Percentiles rank a stretch among this genome's conserved stretches.
Conservation (phyloP, 2,797 vertebrate species). For the Rousettus madagascariensis region DNA sequence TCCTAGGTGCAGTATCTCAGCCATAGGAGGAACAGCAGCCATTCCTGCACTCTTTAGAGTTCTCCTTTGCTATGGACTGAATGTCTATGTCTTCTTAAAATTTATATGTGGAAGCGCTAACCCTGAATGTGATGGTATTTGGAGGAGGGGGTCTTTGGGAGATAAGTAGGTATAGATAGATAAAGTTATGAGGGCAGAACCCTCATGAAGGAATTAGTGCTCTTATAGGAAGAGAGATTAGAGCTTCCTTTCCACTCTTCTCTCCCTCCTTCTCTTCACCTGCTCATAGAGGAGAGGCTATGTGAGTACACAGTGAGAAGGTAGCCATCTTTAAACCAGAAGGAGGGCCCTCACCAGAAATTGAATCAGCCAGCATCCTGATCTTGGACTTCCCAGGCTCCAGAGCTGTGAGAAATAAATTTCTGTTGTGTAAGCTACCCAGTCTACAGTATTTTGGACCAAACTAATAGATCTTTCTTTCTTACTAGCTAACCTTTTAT, state of each 20-base stretch:
- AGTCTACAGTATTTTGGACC: background rate
- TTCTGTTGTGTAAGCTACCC: background rate
- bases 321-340: background rate
- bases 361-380: background rate
- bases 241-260: background rate
- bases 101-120: background rate
- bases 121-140: background rate
- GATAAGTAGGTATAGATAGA: background rate
- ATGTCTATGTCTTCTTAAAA: background rate
- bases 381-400: background rate
- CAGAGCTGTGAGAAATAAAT: background rate
- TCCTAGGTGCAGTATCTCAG: background rate
- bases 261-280: background rate
- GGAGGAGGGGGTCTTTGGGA: background rate
- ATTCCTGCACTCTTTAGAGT: background rate
- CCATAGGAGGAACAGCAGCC: background rate
- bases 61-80: slow-evolving; percentile 23
- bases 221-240: background rate
- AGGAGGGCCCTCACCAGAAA: background rate
- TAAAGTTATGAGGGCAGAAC: background rate
- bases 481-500: background rate
- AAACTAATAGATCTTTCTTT: background rate
- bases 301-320: background rate
- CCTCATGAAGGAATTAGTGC: background rate
- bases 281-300: background rate